Conservation (phyloP, 1,140 invertebrate species). For the Rhagoletis pomonella region DNA sequence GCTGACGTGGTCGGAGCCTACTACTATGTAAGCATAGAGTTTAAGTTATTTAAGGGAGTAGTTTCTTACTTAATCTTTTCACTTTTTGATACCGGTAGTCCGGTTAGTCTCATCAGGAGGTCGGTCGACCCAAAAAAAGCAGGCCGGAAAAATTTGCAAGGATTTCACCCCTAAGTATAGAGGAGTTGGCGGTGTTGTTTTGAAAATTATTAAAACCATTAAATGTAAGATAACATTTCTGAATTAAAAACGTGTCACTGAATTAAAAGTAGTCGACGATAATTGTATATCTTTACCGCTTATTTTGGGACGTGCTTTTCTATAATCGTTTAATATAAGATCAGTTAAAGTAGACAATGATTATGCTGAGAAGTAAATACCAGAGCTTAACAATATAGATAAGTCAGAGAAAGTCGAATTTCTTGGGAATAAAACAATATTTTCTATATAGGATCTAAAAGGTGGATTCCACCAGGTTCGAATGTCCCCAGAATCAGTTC, state of each 20-base stretch:
- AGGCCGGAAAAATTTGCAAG: not conserved
- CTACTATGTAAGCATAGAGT: not conserved
- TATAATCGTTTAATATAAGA: not conserved
- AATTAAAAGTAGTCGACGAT: not conserved
- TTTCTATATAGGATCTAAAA: constrained; percentile 59
- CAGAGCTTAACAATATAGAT: not conserved
- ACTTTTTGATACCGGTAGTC: not conserved
- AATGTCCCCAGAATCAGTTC: constrained; percentile 59
- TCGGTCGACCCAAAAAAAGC: not conserved
- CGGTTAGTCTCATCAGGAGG: not conserved
- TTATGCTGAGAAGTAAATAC: not conserved
- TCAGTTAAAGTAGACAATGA: too few relatives aligned
- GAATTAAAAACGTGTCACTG: not conserved
- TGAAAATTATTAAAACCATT: not conserved
- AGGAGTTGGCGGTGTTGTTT: not conserved
- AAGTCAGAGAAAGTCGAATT: not conserved
- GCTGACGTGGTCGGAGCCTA: not conserved
- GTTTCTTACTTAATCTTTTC: not conserved
- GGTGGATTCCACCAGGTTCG: constrained; percentile 63
- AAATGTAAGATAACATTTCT: not conserved
- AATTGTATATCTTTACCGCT: not conserved
- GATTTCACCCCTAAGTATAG: not conserved
- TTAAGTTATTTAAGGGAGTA: not conserved
- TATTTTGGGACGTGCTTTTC: not conserved
- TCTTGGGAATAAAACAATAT: not conserved